These are phyloP conservation scores for Odontamblyopus rebecca DNA, from an alignment of 2,797 vertebrate genomes.

Conservation along the genomic window DNA sequence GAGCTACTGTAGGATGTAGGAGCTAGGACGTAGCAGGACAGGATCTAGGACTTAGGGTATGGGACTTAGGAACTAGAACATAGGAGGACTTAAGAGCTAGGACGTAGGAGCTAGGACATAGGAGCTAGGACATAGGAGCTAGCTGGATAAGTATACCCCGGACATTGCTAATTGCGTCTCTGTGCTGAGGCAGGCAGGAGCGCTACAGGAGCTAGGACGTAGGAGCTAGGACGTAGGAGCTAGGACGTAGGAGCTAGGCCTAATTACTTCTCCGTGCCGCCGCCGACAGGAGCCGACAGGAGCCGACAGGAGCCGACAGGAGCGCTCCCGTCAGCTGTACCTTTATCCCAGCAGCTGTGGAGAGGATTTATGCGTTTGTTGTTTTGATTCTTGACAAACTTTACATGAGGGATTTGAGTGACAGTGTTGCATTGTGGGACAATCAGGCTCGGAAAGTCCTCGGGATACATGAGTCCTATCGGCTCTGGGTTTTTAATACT, in stretches of 20 bases:
- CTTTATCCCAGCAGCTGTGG: constrained; percentile 48
- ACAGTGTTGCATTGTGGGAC: constrained; percentile 23
- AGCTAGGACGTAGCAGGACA: too few species aligned
- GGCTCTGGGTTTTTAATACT: neutral
- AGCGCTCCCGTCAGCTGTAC: constrained; percentile 36
- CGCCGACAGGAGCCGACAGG: constrained; percentile 17
- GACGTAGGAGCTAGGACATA: too few species aligned
- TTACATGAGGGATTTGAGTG: constrained; percentile 44
- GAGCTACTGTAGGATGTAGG: too few species aligned
- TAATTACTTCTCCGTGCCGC: constrained; percentile 65
- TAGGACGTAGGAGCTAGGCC: constrained; percentile 5
- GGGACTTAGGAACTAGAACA: too few species aligned
- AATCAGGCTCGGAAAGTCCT: neutral
- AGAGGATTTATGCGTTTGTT: constrained; percentile 50
- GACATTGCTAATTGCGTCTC: too few species aligned
- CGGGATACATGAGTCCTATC: neutral
- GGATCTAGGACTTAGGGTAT: too few species aligned
- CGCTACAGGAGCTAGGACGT: neutral
- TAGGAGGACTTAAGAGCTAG: too few species aligned
- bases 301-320: neutral
- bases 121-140: too few species aligned
- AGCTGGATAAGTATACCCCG: too few species aligned
- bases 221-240: neutral
- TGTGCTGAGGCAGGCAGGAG: too few species aligned
- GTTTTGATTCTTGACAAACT: constrained; percentile 45